Base-by-base conservation (phyloP, 1,140 invertebrate genomes). In the Microplitis mediator region DNA sequence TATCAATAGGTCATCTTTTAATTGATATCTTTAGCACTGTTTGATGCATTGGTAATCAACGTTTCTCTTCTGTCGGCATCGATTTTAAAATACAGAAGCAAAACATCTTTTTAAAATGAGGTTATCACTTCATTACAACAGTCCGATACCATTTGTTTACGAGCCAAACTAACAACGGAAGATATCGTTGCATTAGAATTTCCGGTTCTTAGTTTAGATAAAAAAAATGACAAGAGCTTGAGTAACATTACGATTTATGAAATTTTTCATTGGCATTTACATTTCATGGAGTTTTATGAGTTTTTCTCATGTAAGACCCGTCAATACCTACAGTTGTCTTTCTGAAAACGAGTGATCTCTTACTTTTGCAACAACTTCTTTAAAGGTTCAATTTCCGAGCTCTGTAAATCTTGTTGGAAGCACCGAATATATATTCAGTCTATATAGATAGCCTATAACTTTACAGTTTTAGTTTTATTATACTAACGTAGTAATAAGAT, bases 91-190 rank as follows among this genome's bases (percentile, higher is more conserved):
- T 54, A 36, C 58, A 56, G 16, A 36, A 23, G 72, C 36, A 68
- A 72, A 71, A 74, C 56, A 69, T 76, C 65, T 62, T 74, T 69
- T 51, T 76, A 72, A 68, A 76, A 74, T 31, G 56, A 70, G 0
- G 11, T 54, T 50, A 74, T 61, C 1, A 76, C 72, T 64, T 63
- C 45, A 36, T 64, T 34, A 58, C 60, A 71, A 52, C 64, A 75
- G 45, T 75, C 70, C 6, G 70, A 75, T 63, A 75, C 66, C 51
- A 52, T 36, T 35, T 75, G 70, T 56, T 71, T 63, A 16, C 54
- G 35, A 31, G 58, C 60, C 11, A 68, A 52, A 35, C 54, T 11
- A 11, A 68, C 39, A 31, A 72, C 51, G 61, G 69, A 62, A 35
- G 69, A 62, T 36, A 71, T 56, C 1, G 69, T 9, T 54, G 32